Evolutionary conservation across 2,888 invertebrate genomes (phyloP).

Genomic region (Cancer borealis): DNA sequence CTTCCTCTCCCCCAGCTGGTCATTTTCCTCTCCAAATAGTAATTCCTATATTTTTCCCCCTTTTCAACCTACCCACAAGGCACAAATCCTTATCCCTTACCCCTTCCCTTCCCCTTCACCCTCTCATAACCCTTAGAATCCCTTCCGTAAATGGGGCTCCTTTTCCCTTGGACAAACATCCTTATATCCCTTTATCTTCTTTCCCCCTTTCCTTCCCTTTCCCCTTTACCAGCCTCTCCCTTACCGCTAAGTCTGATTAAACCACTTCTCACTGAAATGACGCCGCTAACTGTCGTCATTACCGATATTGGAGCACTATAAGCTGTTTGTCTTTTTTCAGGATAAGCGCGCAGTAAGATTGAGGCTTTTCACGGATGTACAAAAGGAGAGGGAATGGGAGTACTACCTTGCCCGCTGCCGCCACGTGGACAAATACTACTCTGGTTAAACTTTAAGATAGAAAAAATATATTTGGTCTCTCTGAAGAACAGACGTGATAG

Average conservation of each 20-base stretch:
- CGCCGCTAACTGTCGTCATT: constrained; percentile 53
- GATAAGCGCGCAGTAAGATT: constrained; percentile 38
- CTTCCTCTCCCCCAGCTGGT: neutral
- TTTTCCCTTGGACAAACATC: constrained; percentile 18
- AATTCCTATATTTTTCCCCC: constrained; percentile 20
- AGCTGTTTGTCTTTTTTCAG: constrained; percentile 1
- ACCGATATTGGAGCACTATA: constrained; percentile 41
- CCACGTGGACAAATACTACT: neutral
- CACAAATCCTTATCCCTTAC: neutral
- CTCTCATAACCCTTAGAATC: constrained; percentile 4
- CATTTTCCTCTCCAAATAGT: constrained; percentile 32
- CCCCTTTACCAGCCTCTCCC: neutral
- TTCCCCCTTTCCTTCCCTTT: neutral
- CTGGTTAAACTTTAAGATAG: neutral
- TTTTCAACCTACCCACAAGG: neutral
- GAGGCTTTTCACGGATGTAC: constrained; percentile 35
- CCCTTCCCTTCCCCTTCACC: neutral
- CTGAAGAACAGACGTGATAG: too few relatives aligned
- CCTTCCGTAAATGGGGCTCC: neutral
- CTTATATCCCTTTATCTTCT: neutral
- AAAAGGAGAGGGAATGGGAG: neutral
- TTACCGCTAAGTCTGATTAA: constrained; percentile 49
- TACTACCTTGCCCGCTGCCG: neutral
- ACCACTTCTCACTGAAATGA: constrained; percentile 56
- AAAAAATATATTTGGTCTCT: too few relatives aligned